These are phyloP conservation scores for Genyomyrus donnyi DNA, from an alignment of 2,113 vertebrate genomes.

Conservation along the genomic window DNA sequence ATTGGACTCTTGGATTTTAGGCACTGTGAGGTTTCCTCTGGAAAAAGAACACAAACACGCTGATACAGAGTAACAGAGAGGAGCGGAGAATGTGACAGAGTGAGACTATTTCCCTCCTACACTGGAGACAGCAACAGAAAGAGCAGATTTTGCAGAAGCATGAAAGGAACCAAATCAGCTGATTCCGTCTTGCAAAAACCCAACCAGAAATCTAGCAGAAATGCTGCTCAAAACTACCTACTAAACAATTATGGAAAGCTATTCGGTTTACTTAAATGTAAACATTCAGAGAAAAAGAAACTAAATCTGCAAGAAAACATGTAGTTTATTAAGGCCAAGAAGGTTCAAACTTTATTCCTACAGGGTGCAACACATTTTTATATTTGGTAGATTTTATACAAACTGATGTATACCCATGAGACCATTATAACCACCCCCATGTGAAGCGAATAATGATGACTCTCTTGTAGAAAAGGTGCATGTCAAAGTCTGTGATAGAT, in stretches of 20 bases:
- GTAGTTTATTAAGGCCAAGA: not conserved
- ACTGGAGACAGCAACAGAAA: constrained; percentile 2
- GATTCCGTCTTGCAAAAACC: constrained; percentile 30
- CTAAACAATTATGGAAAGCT: not conserved
- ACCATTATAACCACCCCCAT: not conserved
- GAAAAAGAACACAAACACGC: constrained; percentile 4
- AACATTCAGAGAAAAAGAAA: not conserved
- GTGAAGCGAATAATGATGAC: not conserved
- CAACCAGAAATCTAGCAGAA: constrained; percentile 13
- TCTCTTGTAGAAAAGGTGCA: not conserved
- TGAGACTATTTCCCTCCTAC: constrained; percentile 7
- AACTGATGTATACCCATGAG: not conserved
- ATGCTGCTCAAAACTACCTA: not conserved
- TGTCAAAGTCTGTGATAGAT: not conserved
- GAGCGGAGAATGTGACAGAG: not conserved
- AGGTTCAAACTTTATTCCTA: not conserved
- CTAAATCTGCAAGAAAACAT: not conserved
- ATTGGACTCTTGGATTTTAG: constrained; percentile 61
- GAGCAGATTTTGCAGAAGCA: not conserved
- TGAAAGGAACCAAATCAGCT: constrained; percentile 17
- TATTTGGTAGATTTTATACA: not conserved
- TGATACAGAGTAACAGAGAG: not conserved
- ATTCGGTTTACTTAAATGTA: not conserved
- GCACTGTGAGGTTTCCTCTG: constrained; percentile 67
- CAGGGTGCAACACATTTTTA: not conserved